Evolutionary conservation across 2,888 invertebrate genomes (phyloP).

Genomic region (Drosophila nigricruria): DNA sequence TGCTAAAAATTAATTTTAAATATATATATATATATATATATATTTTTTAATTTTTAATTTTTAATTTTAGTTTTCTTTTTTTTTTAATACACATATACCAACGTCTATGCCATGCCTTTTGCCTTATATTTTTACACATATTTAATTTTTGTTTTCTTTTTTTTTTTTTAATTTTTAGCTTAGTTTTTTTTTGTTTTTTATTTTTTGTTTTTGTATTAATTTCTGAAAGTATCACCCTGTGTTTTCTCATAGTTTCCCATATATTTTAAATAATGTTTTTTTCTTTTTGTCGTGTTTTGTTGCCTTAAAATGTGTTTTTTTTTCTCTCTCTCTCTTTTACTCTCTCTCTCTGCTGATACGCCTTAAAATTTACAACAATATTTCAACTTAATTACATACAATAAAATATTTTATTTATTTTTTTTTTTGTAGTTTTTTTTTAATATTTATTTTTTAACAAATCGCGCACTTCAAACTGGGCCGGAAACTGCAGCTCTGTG

Average conservation of each 20-base stretch:
- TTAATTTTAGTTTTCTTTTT: constrained; percentile 32
- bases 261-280: constrained; percentile 62
- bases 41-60: neutral
- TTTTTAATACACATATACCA: constrained; percentile 79
- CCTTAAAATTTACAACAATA: constrained; percentile 81
- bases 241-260: constrained; percentile 82
- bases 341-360: constrained; percentile 40
- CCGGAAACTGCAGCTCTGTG: constrained; percentile 60
- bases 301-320: constrained; percentile 46
- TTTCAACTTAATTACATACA: constrained; percentile 70
- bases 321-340: constrained; percentile 20
- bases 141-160: constrained; percentile 27
- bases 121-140: constrained; percentile 56
- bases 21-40: constrained; percentile 3
- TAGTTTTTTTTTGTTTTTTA: constrained; percentile 63
- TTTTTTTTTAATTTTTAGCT: constrained; percentile 66
- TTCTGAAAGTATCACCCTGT: constrained; percentile 84
- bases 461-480: constrained; percentile 68
- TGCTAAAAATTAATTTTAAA: constrained; percentile 6
- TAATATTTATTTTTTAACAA: constrained; percentile 56
- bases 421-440: constrained; percentile 40
- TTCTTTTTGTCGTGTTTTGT: constrained; percentile 27
- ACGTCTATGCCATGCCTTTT: constrained; percentile 57
- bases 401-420: constrained; percentile 47
- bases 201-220: constrained; percentile 68